These are phyloP conservation scores for Oasisia sp. DNA, from an alignment of 2,888 invertebrate genomes.

Conservation along the genomic window DNA sequence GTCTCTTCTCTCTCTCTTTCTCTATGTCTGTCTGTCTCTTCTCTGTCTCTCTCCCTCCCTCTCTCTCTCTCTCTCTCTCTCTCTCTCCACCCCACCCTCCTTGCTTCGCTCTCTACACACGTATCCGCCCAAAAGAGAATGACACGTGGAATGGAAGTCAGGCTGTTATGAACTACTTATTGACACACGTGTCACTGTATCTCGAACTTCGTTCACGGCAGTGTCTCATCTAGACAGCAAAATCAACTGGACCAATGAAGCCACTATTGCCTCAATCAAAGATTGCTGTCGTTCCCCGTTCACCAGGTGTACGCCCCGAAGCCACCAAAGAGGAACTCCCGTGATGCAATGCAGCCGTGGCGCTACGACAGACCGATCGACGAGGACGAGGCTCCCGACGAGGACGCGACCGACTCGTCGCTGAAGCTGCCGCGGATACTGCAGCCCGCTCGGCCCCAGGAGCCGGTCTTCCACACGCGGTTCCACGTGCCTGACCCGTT, in stretches of 20 bases:
- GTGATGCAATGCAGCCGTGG: constrained; percentile 57
- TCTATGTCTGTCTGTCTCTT: not conserved
- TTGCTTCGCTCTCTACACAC: not conserved
- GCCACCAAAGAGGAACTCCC: constrained; percentile 60
- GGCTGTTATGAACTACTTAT: not conserved
- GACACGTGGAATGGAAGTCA: no score
- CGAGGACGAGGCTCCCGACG: constrained; percentile 45
- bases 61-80: not conserved
- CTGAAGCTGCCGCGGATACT: constrained; percentile 43
- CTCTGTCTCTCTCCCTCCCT: not conserved
- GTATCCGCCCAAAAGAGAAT: no score
- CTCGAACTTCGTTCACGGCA: no score
- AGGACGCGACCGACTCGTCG: constrained; percentile 36
- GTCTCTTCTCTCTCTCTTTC: not conserved
- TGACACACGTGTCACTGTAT: not conserved
- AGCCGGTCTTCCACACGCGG: constrained; percentile 42
- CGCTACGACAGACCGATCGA: constrained; percentile 56
- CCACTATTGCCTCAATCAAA: no score
- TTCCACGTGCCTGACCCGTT: constrained; percentile 54
- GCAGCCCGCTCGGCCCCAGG: constrained; percentile 34
- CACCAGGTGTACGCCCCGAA: constrained; percentile 43
- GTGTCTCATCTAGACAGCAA: no score
- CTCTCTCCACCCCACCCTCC: not conserved
- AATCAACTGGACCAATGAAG: not conserved
- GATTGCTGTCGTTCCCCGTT: not conserved